Base-by-base conservation (phyloP, 2,113 vertebrate species). In the Antidorcas marsupialis region DNA sequence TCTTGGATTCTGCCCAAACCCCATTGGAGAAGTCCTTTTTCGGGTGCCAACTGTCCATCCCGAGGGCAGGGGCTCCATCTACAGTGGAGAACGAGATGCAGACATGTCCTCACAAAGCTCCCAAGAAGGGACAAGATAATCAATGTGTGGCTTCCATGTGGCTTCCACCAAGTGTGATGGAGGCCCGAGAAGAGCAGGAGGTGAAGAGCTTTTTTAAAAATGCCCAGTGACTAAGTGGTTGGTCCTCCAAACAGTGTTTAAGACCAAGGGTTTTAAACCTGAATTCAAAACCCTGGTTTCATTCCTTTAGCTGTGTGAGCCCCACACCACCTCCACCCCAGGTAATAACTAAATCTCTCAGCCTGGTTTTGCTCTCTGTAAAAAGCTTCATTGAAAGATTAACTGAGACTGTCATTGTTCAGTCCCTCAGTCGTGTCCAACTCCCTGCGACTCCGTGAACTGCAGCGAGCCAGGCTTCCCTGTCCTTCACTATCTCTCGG, bases 341-440 rank as follows among this genome's bases (percentile, higher is more conserved):
- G 39, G 39, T 81, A 85, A 57, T 95, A 16, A 67, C 45, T 53
- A 60, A 60, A 6, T 2, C 79, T 88, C 52, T 91, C 17, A 14
- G 45, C 64, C 78, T 97, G 21, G 60, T 96, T 76, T 97, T 91
- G 47, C 53, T 45, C 50, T 89, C 53, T 92, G 7, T 59, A 82
- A 92, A 95, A 82, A 89, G 53, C 84, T 13, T 89, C n/a, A 0
- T n/a, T 76, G 27, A 78, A 7, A 85, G 78, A 36, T 64, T 88
- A 87, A 82, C 87, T 67, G 79, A 55, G 39, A 74, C 36, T 71
- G n/a, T 57, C 9, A 1, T 36, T 71, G 36, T 25, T 74, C 36
- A 39, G n/a, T 23, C 67, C 23, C 67, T 74, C 36, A 3, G 67
- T 23, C 2, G 11, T 23, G 67, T 39, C 67, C 67, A 39, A 23